Evolutionary conservation across 2,888 invertebrate genomes (phyloP), one percentile per base, ranked within the genome.

Genomic region (Ochropacha duplaris): DNA sequence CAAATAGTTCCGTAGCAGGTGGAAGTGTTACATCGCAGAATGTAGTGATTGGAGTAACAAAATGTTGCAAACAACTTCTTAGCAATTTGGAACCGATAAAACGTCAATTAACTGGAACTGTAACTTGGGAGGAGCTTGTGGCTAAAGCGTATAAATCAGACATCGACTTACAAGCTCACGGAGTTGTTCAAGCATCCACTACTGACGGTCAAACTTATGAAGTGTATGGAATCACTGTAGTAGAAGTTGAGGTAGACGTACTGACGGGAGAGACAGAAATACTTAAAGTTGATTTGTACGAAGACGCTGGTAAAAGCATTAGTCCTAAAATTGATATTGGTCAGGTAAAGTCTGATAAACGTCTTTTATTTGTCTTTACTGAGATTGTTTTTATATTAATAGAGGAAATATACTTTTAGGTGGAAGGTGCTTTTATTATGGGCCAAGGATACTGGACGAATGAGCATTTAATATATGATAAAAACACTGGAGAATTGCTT

Each of bases 171-270:
- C 87, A 88, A 77, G 72, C 74, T 2, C 63, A 80, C 64, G 74
- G 74, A 60, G 72, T 74, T 63, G 64, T 79, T 51, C 54, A 64
- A 36, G 36, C 14, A 14, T 36, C 14, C 14, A 5, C 56, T 14
- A 9, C 64, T 31, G 84, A 86, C 36, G 16, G 64, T 5, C 69
- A 74, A 19, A 56, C 60, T 16, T 82, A 74, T 51, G 68, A 78
- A 22, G 69, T 95, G 49, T 94, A 93, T 72, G 95, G 94, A 1
- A 90, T 93, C 0, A 84, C 93, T 2, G 85, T 94, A 5, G 83
- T 93, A 9, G 96, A 96, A 86, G 94, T 95, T 0, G 95, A 96
- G 80, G 75, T 96, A 0, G 96, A 96, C 80, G 78, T 96, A 2
- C 79, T 96, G 51, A 96, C 96, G 1, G 96, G 96, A 16, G 95